Evolutionary conservation across 2,113 vertebrate species (phyloP).

Genomic region (Corythoichthys haematopterus): DNA sequence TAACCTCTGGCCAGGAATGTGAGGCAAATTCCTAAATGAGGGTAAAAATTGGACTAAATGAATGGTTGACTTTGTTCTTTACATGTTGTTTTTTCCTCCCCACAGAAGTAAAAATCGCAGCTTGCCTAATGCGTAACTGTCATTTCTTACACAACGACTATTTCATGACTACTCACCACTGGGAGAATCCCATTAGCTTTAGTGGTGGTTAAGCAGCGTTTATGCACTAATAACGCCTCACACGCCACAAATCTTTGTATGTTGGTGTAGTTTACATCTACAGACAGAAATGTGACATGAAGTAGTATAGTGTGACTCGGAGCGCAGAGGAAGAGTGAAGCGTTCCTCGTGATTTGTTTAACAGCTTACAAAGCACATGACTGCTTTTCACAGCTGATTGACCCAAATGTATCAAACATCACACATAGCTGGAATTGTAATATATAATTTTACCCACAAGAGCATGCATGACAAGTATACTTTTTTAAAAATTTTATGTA

Average conservation of each 20-base stretch:
- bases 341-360: constrained; percentile 63
- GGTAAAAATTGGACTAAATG: not conserved
- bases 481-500: constrained; percentile 35
- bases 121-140: not conserved
- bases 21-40: not conserved
- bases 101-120: not conserved
- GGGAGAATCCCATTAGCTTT: not conserved
- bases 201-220: not conserved
- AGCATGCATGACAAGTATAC: not conserved
- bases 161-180: not conserved
- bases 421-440: no score
- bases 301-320: not conserved
- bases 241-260: not conserved
- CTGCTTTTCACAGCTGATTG: constrained; percentile 43
- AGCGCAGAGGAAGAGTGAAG: constrained; percentile 33
- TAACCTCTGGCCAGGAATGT: not conserved
- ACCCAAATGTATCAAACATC: constrained; percentile 3
- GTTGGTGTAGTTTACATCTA: not conserved
- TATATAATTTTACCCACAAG: not conserved
- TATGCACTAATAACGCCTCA: no score
- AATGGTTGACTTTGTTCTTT: not conserved
- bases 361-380: constrained; percentile 65
- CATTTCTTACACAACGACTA: not conserved
- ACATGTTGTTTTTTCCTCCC: not conserved
- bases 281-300: not conserved